A percentile compares a stretch with the other conserved stretches of the same genome.
Evolutionary conservation across 2,888 invertebrate genomes (phyloP).

Genomic region (Latrodectus hesperus): DNA sequence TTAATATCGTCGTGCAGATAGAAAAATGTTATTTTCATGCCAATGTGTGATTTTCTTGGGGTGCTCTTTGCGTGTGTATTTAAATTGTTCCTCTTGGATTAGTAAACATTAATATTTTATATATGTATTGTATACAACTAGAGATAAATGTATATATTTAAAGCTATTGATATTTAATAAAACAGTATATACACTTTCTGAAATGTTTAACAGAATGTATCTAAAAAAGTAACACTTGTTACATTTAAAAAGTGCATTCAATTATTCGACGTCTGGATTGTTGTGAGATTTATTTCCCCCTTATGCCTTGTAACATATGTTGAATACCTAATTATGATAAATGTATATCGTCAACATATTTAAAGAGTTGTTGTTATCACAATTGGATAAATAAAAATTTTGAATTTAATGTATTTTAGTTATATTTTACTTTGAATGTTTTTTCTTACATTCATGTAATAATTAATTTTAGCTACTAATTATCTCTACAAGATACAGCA

Average conservation of each 20-base stretch:
- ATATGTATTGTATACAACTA: slow-evolving; percentile 26
- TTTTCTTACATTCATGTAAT: too few species aligned
- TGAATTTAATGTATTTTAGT: too few species aligned
- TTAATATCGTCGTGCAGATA: too few species aligned
- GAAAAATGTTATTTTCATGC: not conserved
- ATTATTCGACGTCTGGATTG: not conserved
- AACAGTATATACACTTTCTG: slow-evolving; percentile 24
- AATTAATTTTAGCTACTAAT: too few species aligned
- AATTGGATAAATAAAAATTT: too few species aligned
- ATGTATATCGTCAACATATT: too few species aligned
- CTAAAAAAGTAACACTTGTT: not conserved
- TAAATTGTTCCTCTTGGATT: slow-evolving; percentile 38
- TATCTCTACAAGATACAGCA: too few species aligned
- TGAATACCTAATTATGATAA: too few species aligned
- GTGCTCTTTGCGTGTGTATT: slow-evolving; percentile 31
- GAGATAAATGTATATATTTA: slow-evolving; percentile 23
- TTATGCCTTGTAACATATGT: too few species aligned
- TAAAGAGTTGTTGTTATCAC: too few species aligned
- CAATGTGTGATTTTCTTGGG: slow-evolving; percentile 36
- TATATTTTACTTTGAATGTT: too few species aligned
- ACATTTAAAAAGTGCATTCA: not conserved
- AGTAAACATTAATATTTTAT: slow-evolving; percentile 35
- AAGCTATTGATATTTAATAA: slow-evolving; percentile 11
- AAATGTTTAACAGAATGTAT: slow-evolving; percentile 1
- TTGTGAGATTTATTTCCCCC: not conserved